Percentiles rank a stretch among this genome's conserved stretches.
phyloP scores from a whole-genome alignment of 1,140 invertebrate species.

The Heliconius hermathena region DNA sequence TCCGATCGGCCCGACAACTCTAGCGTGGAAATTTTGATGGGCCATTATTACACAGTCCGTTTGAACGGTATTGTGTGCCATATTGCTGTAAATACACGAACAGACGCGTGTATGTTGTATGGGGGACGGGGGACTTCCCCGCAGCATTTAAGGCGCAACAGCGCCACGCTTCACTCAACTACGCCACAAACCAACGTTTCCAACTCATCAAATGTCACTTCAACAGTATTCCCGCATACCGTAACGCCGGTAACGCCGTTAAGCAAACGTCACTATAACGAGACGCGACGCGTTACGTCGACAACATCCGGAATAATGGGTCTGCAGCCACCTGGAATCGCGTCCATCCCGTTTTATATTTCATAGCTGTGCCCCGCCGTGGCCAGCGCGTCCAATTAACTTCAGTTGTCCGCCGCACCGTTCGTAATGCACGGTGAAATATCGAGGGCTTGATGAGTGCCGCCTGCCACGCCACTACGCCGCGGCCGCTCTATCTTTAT shows the following conservation, averaged over 20 bases:
- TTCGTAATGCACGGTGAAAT: slow-evolving; percentile 69
- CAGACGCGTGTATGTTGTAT: slow-evolving; percentile 8
- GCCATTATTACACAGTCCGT: slow-evolving; percentile 73
- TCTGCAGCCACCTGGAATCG: slow-evolving; percentile 60
- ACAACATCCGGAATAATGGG: slow-evolving; percentile 60
- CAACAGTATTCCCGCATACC: slow-evolving; percentile 49
- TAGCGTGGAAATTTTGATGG: slow-evolving; percentile 74
- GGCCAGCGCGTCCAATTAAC: slow-evolving; percentile 77
- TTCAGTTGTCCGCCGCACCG: slow-evolving; percentile 66
- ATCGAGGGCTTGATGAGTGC: slow-evolving; percentile 68
- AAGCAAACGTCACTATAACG: slow-evolving; percentile 54
- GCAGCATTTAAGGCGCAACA: neutral
- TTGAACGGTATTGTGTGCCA: slow-evolving; percentile 70
- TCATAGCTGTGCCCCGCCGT: slow-evolving; percentile 60
- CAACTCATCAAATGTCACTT: slow-evolving; percentile 61
- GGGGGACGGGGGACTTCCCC: neutral
- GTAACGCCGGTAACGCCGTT: slow-evolving; percentile 45
- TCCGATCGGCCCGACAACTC: slow-evolving; percentile 65
- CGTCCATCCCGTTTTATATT: slow-evolving; percentile 69
- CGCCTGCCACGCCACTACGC: slow-evolving; percentile 39
- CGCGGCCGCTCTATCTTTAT: slow-evolving; percentile 48
- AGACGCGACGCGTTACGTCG: slow-evolving; percentile 58
- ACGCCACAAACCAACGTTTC: slow-evolving; percentile 47
- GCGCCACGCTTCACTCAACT: neutral
- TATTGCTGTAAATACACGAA: slow-evolving; percentile 41